Evolutionary conservation across 2,113 vertebrate genomes (phyloP).

Genomic region (Epinephelus fuscoguttatus): DNA sequence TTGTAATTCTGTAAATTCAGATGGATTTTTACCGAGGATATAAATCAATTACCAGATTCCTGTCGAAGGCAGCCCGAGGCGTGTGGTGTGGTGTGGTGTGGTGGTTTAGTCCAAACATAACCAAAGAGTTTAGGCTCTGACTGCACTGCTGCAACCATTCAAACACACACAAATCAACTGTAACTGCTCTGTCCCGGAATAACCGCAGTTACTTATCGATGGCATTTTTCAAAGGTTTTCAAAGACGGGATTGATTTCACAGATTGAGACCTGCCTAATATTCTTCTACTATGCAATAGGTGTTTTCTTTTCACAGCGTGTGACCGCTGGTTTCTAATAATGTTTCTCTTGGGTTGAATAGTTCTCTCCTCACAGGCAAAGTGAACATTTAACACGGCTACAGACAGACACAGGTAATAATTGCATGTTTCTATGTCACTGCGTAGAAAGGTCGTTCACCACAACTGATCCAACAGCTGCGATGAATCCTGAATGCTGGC

Average conservation of each 20-base stretch:
- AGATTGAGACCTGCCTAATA: constrained; percentile 55
- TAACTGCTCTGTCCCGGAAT: neutral
- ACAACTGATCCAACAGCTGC: constrained; percentile 21
- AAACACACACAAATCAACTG: constrained; percentile 1
- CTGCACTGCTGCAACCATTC: constrained; percentile 12
- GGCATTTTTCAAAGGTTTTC: constrained; percentile 29
- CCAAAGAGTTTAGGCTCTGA: constrained; percentile 37
- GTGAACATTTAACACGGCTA: constrained; percentile 7
- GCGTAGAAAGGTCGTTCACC: neutral
- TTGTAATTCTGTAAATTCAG: constrained; percentile 38
- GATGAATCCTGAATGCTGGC: constrained; percentile 58
- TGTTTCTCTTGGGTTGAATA: constrained; percentile 42
- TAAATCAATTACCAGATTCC: neutral
- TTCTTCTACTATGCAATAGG: constrained; percentile 78
- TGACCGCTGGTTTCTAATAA: constrained; percentile 44
- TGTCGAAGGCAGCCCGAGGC: constrained; percentile 4
- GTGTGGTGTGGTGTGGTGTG: constrained; percentile 32
- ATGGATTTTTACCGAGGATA: constrained; percentile 26
- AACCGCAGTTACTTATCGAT: constrained; percentile 31
- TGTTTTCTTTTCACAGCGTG: constrained; percentile 37
- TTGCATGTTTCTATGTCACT: neutral
- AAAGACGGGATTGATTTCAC: constrained; percentile 44
- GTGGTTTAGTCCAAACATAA: constrained; percentile 47
- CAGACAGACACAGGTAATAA: constrained; percentile 21
- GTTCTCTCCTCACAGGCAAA: neutral